phyloP scores from a whole-genome alignment of 2,797 vertebrate species.

The Poeciliopsis turneri region DNA sequence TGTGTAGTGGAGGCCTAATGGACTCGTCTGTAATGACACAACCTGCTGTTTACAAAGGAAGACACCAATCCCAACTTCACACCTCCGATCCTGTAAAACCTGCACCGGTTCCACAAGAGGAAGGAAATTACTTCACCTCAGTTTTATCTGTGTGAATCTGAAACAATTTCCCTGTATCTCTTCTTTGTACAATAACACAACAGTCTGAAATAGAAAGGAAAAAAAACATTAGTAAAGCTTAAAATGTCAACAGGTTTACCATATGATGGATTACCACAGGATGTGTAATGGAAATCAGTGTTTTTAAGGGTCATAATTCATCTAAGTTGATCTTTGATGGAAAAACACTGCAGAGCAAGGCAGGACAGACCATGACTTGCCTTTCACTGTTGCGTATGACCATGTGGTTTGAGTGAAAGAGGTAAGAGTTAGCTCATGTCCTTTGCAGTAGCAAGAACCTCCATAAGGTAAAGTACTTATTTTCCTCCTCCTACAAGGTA shows the following conservation, averaged over 20 bases:
- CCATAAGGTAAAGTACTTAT: background rate
- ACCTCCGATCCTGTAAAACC: background rate
- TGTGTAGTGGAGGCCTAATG: background rate
- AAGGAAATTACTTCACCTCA: background rate
- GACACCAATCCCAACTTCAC: background rate
- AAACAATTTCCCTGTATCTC: background rate
- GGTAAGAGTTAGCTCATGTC: constrained; percentile 1
- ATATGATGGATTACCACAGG: background rate
- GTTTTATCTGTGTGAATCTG: background rate
- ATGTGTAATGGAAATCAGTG: constrained; percentile 1
- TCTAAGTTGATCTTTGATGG: constrained; percentile 1
- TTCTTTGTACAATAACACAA: background rate
- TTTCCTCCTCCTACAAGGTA: no score
- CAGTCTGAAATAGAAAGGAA: no score
- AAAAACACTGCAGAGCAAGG: constrained; percentile 5
- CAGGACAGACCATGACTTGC: background rate
- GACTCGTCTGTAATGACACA: background rate
- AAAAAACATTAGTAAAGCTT: background rate
- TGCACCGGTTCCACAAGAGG: no score
- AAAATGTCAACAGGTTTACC: background rate
- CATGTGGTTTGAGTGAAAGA: constrained; percentile 8
- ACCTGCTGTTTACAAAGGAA: background rate
- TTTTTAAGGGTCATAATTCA: background rate
- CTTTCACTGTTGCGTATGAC: constrained; percentile 4
- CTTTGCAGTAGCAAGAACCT: background rate